Base-by-base conservation (phyloP, 2,113 vertebrate genomes). In the Thomomys bottae region DNA sequence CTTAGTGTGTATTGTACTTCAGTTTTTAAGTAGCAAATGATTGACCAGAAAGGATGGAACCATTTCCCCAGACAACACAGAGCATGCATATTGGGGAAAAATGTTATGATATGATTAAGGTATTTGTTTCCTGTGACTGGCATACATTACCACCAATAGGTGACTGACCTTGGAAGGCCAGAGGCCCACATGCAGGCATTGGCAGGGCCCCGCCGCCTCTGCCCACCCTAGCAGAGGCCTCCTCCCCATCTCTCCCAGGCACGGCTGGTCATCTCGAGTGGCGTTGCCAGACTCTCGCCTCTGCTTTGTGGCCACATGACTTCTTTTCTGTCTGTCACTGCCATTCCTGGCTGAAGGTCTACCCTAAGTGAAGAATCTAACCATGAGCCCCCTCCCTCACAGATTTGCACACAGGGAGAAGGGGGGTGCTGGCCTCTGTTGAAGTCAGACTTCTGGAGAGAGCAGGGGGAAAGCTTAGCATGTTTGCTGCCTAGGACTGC, bases 21-120 rank as follows among this genome's bases (percentile, higher is more conserved):
- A n/a, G 30, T 66, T 82, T 94, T 78, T n/a, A 86, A 72, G 49
- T 34, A 64, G 40, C 71, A 79, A 78, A 54, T 32, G 57, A 64
- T 92, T 89, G 73, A 68, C 36, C 45, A 59, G 10, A 77, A 49
- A 79, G 72, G n/a, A 11, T 28, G n/a, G 45, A 30, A 23, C 5
- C 61, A 32, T 36, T 91, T 87, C 73, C 42, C 45, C 64, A 59
- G 30, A 23, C 18, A 54, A 17, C 20, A 23, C 3, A 89, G 76
- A 83, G 38, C 32, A 61, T 1, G 28, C 6, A 4, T 32, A 78
- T 32, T 36, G 54, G 80, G 75, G 36, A 2, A 49, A 78, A 79
- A 75, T 68, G 24, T n/a, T 34, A 21, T 2, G 23, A 64, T 45
- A 28, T 40, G 34, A 67, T 42, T 40, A 36, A 12, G 21, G 32